These are phyloP conservation scores for Rhabdomys dilectus DNA, from an alignment of 2,113 vertebrate species.

Conservation along the genomic window DNA sequence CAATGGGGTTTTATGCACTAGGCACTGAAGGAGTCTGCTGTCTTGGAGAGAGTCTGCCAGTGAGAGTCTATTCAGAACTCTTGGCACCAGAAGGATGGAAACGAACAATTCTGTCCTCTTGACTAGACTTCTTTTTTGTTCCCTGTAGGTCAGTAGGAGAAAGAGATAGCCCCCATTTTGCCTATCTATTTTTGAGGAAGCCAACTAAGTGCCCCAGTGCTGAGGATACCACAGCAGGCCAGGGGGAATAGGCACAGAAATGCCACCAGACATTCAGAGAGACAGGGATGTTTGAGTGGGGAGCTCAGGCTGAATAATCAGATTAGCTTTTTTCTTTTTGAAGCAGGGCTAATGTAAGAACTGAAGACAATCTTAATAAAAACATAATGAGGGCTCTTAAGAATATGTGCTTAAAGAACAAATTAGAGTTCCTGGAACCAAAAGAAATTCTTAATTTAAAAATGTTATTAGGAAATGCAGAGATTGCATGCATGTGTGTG, in stretches of 20 bases:
- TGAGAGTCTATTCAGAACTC: neutral
- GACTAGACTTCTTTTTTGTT: neutral
- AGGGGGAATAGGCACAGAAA: neutral
- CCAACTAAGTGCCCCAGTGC: neutral
- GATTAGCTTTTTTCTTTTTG: slow-evolving; percentile 44
- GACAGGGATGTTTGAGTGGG: neutral
- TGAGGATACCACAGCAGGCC: neutral
- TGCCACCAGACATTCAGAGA: neutral
- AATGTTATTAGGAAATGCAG: slow-evolving; percentile 22
- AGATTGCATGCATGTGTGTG: neutral
- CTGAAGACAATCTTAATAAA: slow-evolving; percentile 52
- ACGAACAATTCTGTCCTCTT: neutral
- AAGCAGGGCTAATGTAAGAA: slow-evolving; percentile 47
- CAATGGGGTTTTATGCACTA: neutral
- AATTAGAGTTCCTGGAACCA: slow-evolving; percentile 54
- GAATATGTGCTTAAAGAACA: slow-evolving; percentile 51
- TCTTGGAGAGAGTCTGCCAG: neutral
- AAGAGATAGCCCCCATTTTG: neutral
- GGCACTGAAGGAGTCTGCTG: neutral
- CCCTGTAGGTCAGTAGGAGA: neutral
- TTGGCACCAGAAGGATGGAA: neutral
- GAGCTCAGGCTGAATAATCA: slow-evolving; percentile 45
- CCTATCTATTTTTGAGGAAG: neutral
- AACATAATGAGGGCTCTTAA: slow-evolving; percentile 34
- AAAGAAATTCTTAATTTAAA: slow-evolving; percentile 58